Percentiles rank a stretch among this genome's conserved stretches.
phyloP scores from a whole-genome alignment of 2,797 vertebrate genomes.

The Cossypha caffra region DNA sequence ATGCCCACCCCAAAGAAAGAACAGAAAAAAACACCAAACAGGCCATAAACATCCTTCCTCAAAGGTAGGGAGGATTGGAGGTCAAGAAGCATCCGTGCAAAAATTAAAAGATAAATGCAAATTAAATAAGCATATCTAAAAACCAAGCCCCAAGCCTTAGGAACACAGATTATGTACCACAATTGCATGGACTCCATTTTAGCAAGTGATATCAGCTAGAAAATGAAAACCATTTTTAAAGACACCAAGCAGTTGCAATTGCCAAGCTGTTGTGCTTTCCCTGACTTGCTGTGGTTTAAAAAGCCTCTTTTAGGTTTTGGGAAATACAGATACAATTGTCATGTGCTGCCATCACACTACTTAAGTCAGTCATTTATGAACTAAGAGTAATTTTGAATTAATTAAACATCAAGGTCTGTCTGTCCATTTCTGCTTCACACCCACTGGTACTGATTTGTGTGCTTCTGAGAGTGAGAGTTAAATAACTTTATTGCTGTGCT shows the following conservation, averaged over 20 bases:
- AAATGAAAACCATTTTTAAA: not conserved
- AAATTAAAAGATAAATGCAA: not conserved
- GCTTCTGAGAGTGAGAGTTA: not conserved
- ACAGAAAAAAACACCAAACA: rapidly evolving
- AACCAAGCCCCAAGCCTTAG: not conserved
- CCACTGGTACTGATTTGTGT: not conserved
- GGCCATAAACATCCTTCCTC: not conserved
- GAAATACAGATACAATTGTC: not conserved
- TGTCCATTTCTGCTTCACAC: not conserved
- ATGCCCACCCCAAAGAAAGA: rapidly evolving
- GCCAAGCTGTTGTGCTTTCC: not conserved
- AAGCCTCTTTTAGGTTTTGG: not conserved
- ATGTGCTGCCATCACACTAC: not conserved
- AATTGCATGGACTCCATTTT: not conserved
- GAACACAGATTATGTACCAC: rapidly evolving
- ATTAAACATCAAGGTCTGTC: not conserved
- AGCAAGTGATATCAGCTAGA: not conserved
- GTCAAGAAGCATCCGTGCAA: rapidly evolving
- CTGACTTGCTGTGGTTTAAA: not conserved
- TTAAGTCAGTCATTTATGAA: not conserved
- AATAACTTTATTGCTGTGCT: not conserved
- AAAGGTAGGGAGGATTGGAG: too few relatives aligned
- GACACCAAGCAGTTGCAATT: not conserved
- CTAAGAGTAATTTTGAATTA: not conserved
- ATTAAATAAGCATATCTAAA: not conserved